Base-by-base conservation (phyloP, 2,797 vertebrate genomes). In the Gymnopithys bicolor region DNA sequence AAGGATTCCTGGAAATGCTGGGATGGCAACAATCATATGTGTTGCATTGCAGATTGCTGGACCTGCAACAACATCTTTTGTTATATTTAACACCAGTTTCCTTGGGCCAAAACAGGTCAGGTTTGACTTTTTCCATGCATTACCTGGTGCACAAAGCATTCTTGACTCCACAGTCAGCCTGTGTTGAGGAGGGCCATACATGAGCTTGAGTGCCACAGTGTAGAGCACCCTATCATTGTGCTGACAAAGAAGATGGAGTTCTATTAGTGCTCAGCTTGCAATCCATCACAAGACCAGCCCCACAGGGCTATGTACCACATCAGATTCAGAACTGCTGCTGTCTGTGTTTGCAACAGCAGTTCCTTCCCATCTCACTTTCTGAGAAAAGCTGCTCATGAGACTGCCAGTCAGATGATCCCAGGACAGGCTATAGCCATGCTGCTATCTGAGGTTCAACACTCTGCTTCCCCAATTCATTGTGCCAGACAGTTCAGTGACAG, bases 61-160 rank as follows among this genome's bases (percentile, higher is more conserved):
- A 68, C 94, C 98, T 98, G 75, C 22, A 96, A 86, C 10, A 59
- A 32, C 8, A 90, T 1, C 24, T 66, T 16, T 22, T 2, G 17
- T 23, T 84, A 63, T 13, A 18, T 25, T 2, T 0, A 21, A 30
- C 6, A 60, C 5, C 30, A 35, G 7, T 25, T 17, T 24, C 35
- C 25, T 14, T 17, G 23, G 8, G 13, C 12, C 18, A 84, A 33
- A 55, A 53, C 15, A n/a, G 35, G 6, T 13, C 18, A 68, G 7
- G 14, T 32, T 71, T 59, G n/a, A 3, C 3, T 83, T 48, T 21
- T 68, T 27, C 6, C 4, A 6, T 23, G 4, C 6, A 16, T 96
- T 94, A 98, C 98, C 98, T 97, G 93, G 84, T 13, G 83, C 81
- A 90, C 98, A 98, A 35, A 97, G 62, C 93, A 98, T 94, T 66